Percentiles rank a stretch among this genome's conserved stretches.
Evolutionary conservation across 2,113 vertebrate species (phyloP).

Genomic region (Crotalus tigris): DNA sequence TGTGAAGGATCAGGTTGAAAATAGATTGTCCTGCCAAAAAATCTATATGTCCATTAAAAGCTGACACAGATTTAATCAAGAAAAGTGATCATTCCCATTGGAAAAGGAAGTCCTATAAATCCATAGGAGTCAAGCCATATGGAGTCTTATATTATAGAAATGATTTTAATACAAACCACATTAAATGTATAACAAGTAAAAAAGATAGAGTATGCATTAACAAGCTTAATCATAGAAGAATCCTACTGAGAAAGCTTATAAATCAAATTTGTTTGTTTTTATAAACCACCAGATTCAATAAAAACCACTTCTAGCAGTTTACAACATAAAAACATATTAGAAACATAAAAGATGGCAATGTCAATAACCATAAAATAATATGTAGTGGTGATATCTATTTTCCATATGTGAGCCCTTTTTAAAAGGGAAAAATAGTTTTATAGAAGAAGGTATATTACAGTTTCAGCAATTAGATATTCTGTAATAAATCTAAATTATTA

Average conservation of each 20-base stretch:
- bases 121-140: not conserved
- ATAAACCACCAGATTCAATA: not conserved
- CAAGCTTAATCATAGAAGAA: not conserved
- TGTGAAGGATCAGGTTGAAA: not conserved
- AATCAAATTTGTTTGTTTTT: not conserved
- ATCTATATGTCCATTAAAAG: not conserved
- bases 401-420: not conserved
- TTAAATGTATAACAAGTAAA: not conserved
- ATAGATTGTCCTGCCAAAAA: not conserved
- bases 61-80: not conserved
- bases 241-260: not conserved
- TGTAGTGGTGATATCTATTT: not conserved
- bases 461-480: not conserved
- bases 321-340: not conserved
- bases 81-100: not conserved
- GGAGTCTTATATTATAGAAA: not conserved
- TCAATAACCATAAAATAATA: not conserved
- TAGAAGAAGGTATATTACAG: not conserved
- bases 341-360: not conserved
- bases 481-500: not conserved
- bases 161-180: not conserved
- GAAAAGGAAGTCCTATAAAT: not conserved
- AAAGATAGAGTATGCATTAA: not conserved
- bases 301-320: not conserved
- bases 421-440: not conserved